phyloP scores from a whole-genome alignment of 2,113 vertebrate genomes.

The Tragulus kanchil region DNA sequence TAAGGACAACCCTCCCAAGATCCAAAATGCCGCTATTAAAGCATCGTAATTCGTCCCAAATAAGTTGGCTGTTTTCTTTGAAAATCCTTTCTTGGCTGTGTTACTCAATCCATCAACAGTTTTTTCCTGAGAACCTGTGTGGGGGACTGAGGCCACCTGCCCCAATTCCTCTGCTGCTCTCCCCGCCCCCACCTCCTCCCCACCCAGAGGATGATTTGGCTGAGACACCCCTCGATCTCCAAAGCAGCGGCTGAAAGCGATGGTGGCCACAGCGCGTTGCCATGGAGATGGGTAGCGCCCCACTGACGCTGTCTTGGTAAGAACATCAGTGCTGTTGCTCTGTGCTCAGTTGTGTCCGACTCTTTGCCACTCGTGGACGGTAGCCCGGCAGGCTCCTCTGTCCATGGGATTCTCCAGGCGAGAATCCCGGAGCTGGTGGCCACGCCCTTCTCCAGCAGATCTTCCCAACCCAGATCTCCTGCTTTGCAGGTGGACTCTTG shows the following conservation, averaged over 20 bases:
- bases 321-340: not conserved
- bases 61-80: not conserved
- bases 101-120: not conserved
- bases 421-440: too few relatives aligned
- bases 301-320: not conserved
- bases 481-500: too few relatives aligned
- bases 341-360: not conserved
- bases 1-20: not conserved
- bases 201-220: not conserved
- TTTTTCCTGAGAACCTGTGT: not conserved
- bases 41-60: not conserved
- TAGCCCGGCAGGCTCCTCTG: not conserved
- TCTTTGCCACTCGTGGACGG: not conserved
- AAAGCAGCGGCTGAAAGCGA: not conserved
- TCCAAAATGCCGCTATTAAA: not conserved
- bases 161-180: not conserved
- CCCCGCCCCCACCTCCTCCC: not conserved
- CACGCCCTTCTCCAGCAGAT: too few relatives aligned
- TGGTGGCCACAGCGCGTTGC: not conserved
- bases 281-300: not conserved
- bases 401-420: too few relatives aligned
- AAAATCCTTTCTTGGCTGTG: not conserved
- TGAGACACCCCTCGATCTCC: not conserved
- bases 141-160: not conserved
- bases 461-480: too few relatives aligned